Evolutionary conservation across 2,888 invertebrate species (phyloP), one percentile per base, ranked within the genome.

Genomic region (Ethmia dodecea): DNA sequence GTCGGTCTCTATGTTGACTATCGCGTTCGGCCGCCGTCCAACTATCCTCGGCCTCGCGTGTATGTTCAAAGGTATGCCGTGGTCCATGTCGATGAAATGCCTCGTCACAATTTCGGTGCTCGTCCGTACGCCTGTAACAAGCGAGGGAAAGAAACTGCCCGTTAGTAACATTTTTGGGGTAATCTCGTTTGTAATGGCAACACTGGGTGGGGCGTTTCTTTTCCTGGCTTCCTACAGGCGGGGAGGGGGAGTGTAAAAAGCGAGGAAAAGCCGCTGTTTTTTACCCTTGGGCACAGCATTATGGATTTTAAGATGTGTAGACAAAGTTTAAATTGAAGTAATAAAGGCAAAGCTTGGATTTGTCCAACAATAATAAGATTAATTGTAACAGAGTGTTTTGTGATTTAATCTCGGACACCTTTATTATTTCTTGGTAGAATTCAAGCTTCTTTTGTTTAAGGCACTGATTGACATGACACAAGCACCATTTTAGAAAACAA

Each of bases 191-290:
- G 13, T 9, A 25, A 28, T 47, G 50, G 48, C 50, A 52, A 52
- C 47, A 51, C 43, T 44, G 45, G 28, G 5, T 11, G 5, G 10
- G 79, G 80, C 78, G 78, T 71, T 70, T 67, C 83, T 81, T 83
- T 83, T 84, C 86, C 84, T 79, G 72, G 79, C 86, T 84, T 83
- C 77, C 69, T 80, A 75, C 84, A 69, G 75, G 66, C 47, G 51
- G 48, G 55, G 45, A 27, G 37, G 42, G 49, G 42, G 40, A 38
- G 31, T 58, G 72, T 75, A 76, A 76, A 69, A 79, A 83, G 83
- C 83, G 54, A 81, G 84, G 84, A 83, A 84, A 84, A 81, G 83
- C 66, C 75, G 77, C 79, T 59, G 22, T 9, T 22, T 1, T 22
- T n/a, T n/a, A n/a, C n/a, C n/a, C n/a, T n/a, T n/a, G n/a, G n/a